Evolutionary conservation across 2,888 invertebrate species (phyloP).

Genomic region (Agelastica alni): DNA sequence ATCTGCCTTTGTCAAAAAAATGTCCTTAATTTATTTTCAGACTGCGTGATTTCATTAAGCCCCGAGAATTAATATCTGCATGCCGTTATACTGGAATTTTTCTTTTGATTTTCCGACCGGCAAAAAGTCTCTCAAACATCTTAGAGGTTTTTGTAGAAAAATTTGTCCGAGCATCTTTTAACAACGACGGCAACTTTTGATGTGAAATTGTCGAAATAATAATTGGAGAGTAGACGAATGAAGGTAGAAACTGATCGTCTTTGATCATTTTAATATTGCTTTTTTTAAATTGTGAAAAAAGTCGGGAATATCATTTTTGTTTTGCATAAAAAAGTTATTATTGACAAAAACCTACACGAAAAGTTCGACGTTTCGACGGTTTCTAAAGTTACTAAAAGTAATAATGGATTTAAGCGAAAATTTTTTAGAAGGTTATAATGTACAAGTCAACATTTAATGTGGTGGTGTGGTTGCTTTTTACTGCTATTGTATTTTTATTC

Average conservation of each 20-base stretch:
- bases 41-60: not conserved
- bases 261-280: not conserved
- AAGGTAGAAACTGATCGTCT: not conserved
- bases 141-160: not conserved
- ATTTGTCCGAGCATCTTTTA: not conserved
- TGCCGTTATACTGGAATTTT: not conserved
- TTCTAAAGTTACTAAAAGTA: no score
- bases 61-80: not conserved
- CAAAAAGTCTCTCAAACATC: conserved; percentile 3
- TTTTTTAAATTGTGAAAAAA: no score
- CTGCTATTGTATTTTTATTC: no score
- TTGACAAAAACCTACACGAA: no score
- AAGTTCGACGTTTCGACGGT: no score
- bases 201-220: not conserved
- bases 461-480: no score
- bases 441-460: no score
- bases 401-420: no score
- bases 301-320: no score
- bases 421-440: no score
- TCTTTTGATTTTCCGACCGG: not conserved
- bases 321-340: no score
- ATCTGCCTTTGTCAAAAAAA: not conserved
- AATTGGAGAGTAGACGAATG: not conserved
- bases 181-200: conserved; percentile 1
- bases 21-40: not conserved